A percentile compares a stretch with the other conserved stretches of the same genome.
These are phyloP conservation scores for Otolemur garnettii DNA, from an alignment of 2,113 vertebrate species.

Conservation along the genomic window DNA sequence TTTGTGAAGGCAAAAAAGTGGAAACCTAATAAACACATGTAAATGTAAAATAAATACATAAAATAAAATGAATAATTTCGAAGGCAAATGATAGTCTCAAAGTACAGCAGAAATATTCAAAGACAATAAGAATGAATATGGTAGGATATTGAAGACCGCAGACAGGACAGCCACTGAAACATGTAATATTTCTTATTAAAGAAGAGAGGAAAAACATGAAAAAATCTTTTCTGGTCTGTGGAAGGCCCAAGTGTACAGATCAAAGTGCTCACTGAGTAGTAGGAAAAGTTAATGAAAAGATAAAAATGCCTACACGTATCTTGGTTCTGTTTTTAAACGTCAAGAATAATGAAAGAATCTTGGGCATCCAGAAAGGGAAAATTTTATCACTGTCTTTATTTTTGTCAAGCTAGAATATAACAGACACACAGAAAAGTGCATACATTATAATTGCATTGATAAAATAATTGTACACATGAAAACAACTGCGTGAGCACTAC, in stretches of 20 bases:
- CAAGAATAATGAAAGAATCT: not conserved
- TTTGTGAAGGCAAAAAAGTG: too few species aligned
- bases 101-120: not conserved
- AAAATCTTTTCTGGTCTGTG: not conserved
- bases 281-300: slow-evolving; percentile 7
- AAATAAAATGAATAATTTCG: not conserved
- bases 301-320: not conserved
- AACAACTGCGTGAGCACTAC: not conserved
- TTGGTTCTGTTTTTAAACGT: not conserved
- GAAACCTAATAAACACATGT: too few species aligned
- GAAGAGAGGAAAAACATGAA: not conserved
- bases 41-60: too few species aligned
- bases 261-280: not conserved
- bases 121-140: not conserved
- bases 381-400: not conserved
- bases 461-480: not conserved
- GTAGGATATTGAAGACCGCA: not conserved
- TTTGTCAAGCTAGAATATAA: not conserved
- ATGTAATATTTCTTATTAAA: not conserved
- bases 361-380: not conserved
- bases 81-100: not conserved
- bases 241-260: not conserved
- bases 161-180: not conserved
- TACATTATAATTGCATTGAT: not conserved
- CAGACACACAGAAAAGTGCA: not conserved